Percentiles rank a stretch among this genome's conserved stretches.
Conservation (phyloP, 1,140 invertebrate genomes). For the Eriosoma lanigerum region DNA sequence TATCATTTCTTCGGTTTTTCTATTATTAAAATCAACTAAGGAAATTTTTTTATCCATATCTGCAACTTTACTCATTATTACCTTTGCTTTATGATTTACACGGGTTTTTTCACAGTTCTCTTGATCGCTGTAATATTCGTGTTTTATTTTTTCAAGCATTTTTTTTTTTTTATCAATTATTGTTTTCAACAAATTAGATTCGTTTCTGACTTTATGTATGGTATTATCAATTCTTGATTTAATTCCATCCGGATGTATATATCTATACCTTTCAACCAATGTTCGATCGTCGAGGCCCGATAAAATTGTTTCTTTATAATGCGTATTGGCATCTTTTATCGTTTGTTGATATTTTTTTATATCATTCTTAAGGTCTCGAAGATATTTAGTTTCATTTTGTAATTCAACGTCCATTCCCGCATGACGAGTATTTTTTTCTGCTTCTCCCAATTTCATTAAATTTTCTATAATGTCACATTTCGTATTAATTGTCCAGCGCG, state of each 20-base stretch:
- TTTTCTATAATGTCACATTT: conserved; percentile 23
- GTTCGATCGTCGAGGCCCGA: not conserved
- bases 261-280: not conserved
- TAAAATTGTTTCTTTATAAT: not conserved
- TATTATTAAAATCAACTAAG: not conserved
- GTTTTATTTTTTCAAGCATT: not conserved
- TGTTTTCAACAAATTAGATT: not conserved
- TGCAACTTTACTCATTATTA: not conserved
- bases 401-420: not conserved
- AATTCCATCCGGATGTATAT: not conserved
- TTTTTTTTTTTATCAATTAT: not conserved
- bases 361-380: not conserved
- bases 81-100: not conserved
- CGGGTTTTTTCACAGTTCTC: not conserved
- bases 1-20: not conserved
- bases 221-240: not conserved
- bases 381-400: not conserved
- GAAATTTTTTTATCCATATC: conserved; percentile 14
- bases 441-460: not conserved
- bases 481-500: not conserved
- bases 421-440: not conserved
- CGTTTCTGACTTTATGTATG: not conserved
- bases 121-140: too few relatives aligned
- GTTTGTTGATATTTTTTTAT: not conserved
- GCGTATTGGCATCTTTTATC: not conserved